A percentile compares a stretch with the other conserved stretches of the same genome.
These are phyloP conservation scores for Vulpes ferrilata DNA, from an alignment of 2,113 vertebrate genomes.

Conservation along the genomic window DNA sequence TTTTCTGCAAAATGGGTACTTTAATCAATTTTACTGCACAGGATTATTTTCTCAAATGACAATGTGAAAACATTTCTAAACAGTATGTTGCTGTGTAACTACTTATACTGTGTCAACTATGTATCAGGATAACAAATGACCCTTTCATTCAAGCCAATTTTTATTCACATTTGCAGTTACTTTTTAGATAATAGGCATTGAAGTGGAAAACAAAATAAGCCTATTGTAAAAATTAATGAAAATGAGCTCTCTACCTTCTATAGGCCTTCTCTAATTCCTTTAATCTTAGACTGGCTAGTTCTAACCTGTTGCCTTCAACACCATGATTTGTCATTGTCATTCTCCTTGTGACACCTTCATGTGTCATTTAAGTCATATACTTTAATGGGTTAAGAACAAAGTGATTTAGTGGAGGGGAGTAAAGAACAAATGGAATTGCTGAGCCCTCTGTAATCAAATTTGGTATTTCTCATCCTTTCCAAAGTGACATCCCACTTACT, in stretches of 20 bases:
- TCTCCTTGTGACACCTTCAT: neutral
- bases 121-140: neutral
- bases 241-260: neutral
- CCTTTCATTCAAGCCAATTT: neutral
- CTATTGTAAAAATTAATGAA: neutral
- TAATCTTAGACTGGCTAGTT: neutral
- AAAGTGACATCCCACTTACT: neutral
- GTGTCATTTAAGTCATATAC: neutral
- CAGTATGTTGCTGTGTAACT: neutral
- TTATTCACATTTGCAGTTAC: neutral
- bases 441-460: neutral
- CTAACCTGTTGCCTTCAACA: neutral
- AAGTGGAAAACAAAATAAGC: neutral
- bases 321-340: neutral
- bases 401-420: neutral
- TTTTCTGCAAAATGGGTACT: neutral
- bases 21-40: neutral
- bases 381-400: neutral
- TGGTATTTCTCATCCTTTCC: neutral
- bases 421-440: neutral
- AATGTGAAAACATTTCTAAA: neutral
- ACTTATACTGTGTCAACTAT: neutral
- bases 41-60: neutral
- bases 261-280: neutral
- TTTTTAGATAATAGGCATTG: neutral